phyloP scores from a whole-genome alignment of 2,113 vertebrate species.

The Rhabdornis inornatus region DNA sequence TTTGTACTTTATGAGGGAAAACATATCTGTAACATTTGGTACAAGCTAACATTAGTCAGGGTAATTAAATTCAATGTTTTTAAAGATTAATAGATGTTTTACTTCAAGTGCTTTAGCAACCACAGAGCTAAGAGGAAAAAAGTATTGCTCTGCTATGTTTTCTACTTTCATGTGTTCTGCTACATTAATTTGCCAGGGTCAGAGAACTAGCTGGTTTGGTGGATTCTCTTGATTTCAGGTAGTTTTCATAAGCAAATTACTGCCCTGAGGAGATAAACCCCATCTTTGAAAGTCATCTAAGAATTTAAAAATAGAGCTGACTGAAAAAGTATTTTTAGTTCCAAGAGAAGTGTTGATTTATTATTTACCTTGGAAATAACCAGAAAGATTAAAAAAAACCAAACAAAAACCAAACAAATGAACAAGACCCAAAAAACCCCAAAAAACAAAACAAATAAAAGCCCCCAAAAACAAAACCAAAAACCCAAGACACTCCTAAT shows the following conservation, averaged over 20 bases:
- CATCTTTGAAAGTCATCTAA: background rate
- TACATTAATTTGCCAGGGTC: slow-evolving; percentile 23
- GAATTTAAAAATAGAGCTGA: background rate
- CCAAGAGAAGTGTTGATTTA: background rate
- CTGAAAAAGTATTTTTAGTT: background rate
- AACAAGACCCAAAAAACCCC: too few species aligned
- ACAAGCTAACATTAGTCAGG: slow-evolving; percentile 77
- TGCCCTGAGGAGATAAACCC: background rate
- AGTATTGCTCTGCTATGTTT: background rate
- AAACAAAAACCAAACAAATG: too few species aligned
- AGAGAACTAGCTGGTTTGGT: background rate
- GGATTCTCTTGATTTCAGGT: background rate
- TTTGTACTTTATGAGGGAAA: slow-evolving; percentile 76
- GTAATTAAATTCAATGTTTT: slow-evolving; percentile 79
- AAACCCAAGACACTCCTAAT: too few species aligned
- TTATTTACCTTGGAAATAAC: background rate
- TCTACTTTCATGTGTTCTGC: slow-evolving; percentile 57
- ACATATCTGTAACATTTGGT: slow-evolving; percentile 76
- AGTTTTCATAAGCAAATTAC: background rate
- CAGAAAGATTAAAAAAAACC: background rate
- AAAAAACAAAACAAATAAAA: too few species aligned
- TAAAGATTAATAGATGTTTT: slow-evolving; percentile 79
- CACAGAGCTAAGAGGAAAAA: slow-evolving; percentile 57
- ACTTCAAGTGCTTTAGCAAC: slow-evolving; percentile 72
- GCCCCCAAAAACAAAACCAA: too few species aligned